A percentile compares a stretch with the other conserved stretches of the same genome.
Conservation (phyloP, 2,113 vertebrate genomes). For the Oceanodroma tethys region DNA sequence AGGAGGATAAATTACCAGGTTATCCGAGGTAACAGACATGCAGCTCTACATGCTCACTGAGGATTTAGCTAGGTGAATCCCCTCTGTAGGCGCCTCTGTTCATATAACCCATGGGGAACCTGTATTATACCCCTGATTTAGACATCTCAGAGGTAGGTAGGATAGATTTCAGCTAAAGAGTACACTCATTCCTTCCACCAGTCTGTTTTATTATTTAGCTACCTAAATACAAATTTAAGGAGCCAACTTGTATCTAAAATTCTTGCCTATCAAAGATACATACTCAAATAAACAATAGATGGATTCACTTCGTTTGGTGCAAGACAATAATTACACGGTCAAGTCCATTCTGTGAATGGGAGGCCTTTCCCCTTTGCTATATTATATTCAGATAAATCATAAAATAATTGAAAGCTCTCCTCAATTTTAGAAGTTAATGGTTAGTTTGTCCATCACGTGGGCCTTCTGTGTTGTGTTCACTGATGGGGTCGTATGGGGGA, state of each 20-base stretch:
- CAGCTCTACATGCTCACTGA: background rate
- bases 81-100: background rate
- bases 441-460: background rate
- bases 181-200: background rate
- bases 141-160: background rate
- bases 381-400: background rate
- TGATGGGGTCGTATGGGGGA: background rate
- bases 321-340: too few relatives aligned
- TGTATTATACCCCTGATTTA: background rate
- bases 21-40: background rate
- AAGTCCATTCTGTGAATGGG: background rate
- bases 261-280: background rate
- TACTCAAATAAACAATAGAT: background rate
- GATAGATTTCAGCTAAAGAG: background rate
- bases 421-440: background rate
- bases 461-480: background rate
- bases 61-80: background rate
- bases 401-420: background rate
- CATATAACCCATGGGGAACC: accelerated
- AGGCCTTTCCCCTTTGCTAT: background rate
- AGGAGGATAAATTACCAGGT: background rate
- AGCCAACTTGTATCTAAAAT: background rate
- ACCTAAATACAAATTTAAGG: background rate
- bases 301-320: background rate
- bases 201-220: background rate